Conservation (phyloP, 2,113 vertebrate genomes). For the Mirounga angustirostris region DNA sequence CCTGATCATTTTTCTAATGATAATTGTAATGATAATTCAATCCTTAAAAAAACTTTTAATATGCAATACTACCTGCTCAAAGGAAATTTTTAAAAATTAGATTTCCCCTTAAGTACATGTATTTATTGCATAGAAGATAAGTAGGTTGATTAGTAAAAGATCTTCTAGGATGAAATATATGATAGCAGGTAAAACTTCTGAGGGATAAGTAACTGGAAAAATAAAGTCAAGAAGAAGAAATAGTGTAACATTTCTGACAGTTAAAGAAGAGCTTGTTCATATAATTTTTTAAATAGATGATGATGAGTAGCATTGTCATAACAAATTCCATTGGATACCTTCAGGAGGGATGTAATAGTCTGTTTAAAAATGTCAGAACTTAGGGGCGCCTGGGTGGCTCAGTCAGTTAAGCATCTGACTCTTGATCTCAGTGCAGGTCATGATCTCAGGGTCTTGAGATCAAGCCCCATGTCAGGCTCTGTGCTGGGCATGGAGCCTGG, state of each 20-base stretch:
- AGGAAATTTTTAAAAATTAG: neutral
- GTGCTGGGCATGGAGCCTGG: neutral
- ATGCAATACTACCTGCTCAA: neutral
- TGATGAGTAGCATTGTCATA: neutral
- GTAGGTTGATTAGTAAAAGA: neutral
- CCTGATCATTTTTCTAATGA: conserved; percentile 37
- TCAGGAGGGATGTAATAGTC: conserved; percentile 1
- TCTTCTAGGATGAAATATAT: neutral
- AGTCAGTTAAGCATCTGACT: neutral
- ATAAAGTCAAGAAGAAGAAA: neutral
- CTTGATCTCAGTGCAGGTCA: neutral
- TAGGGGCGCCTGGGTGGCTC: neutral
- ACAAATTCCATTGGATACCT: neutral
- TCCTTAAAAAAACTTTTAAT: neutral
- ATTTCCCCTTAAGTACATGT: conserved; percentile 24
- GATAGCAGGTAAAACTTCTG: neutral
- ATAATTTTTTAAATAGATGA: neutral
- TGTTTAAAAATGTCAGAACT: conserved; percentile 21
- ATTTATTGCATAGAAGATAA: neutral
- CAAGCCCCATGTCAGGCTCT: neutral
- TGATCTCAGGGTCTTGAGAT: neutral
- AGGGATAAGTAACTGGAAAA: neutral
- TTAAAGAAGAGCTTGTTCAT: conserved; percentile 33
- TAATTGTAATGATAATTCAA: conserved; percentile 6
- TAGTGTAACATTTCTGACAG: conserved; percentile 20